A percentile compares a stretch with the other conserved stretches of the same genome.
phyloP scores from a whole-genome alignment of 1,140 invertebrate genomes.

The Apis mellifera region DNA sequence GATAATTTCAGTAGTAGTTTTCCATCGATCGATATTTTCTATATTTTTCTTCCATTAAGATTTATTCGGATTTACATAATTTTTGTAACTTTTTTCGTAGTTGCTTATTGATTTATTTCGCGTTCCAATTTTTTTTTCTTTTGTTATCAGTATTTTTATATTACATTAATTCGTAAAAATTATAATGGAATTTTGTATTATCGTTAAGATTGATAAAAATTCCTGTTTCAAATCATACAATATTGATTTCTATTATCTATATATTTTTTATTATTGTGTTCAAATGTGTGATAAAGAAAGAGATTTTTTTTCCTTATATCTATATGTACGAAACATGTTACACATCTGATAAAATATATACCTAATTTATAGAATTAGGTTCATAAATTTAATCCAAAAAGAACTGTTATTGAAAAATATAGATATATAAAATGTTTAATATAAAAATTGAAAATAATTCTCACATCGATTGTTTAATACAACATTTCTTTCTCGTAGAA shows the following conservation, averaged over 20 bases:
- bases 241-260: neutral
- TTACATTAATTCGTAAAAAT: neutral
- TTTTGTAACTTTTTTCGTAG: neutral
- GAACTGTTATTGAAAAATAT: neutral
- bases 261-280: neutral
- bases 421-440: neutral
- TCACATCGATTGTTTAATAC: neutral
- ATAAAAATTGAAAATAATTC: neutral
- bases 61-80: neutral
- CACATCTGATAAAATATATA: neutral
- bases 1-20: constrained; percentile 22
- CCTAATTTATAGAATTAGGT: neutral
- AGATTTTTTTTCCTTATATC: neutral
- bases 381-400: neutral
- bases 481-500: neutral
- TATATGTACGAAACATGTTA: no score
- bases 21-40: constrained; percentile 5
- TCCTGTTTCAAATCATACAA: no score
- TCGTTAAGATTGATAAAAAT: neutral
- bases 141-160: neutral
- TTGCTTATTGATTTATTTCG: neutral
- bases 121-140: neutral
- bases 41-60: no score
- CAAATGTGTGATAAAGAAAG: neutral
- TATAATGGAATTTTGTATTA: neutral